Base-by-base conservation (phyloP, 2,888 invertebrate genomes). In the Maniola hyperantus region DNA sequence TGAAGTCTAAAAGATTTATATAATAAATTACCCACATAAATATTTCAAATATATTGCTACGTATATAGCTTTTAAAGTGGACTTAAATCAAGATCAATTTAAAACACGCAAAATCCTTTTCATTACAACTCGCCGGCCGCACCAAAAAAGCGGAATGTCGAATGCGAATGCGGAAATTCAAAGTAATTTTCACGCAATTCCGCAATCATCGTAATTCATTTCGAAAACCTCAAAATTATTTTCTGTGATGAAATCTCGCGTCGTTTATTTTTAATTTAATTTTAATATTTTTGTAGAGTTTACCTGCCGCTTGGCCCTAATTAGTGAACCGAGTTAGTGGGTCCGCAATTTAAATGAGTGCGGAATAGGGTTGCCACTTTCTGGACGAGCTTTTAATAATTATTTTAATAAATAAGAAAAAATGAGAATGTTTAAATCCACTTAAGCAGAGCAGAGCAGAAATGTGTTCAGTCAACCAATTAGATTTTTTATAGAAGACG, bases 271-370 rank as follows among this genome's bases (percentile, higher is more conserved):
- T 64, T 58, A 60, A 65, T 63, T 67, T 67, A 60, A 66, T 53
- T 62, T 67, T 63, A 65, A 59, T 67, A 65, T 61, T 61, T 60
- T 54, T 55, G 46, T 44, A 61, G 54, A 60, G 64, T 11, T 62
- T 54, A 62, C 54, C 59, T 54, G 54, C 58, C 58, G 65, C 59
- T 55, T 55, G 51, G 44, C 36, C 58, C 64, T 71, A 71, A 69
- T 69, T 71, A 71, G 66, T 57, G 64, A 58, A 33, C 53, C 51
- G 66, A 68, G 62, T 68, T 72, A 74, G 72, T 70, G 71, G 65
- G 46, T 59, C 72, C 64, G 73, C 68, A 71, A 74, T 74, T 76
- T 72, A 71, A 76, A 74, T 70, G 70, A 76, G 65, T 69, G 65
- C 48, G 62, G 64, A 68, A 39, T 26, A 48, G 39, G 20, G 61